Evolutionary conservation across 2,888 invertebrate species (phyloP).

Genomic region (Yponomeuta evonymella): DNA sequence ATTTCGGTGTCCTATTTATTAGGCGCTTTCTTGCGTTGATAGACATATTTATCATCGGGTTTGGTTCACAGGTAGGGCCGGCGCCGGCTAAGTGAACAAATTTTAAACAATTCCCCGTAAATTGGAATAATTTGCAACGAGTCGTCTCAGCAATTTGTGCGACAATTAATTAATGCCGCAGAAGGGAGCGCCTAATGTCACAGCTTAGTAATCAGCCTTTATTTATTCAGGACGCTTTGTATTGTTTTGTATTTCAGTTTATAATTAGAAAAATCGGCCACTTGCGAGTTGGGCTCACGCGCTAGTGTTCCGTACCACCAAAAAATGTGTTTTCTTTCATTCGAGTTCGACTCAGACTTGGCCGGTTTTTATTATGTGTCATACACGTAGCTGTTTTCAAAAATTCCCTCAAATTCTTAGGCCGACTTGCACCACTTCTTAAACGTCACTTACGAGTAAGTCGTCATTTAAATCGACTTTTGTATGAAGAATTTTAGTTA

Average conservation of each 20-base stretch:
- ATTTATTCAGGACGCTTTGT: constrained; percentile 16
- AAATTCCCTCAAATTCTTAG: too few relatives aligned
- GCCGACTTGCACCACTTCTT: too few relatives aligned
- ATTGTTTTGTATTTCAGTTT: constrained; percentile 11
- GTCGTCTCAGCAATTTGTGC: constrained; percentile 14
- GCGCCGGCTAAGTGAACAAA: constrained; percentile 12
- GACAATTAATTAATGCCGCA: constrained; percentile 12
- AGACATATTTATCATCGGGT: not conserved
- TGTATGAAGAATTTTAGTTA: too few relatives aligned
- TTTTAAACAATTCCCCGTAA: constrained; percentile 13
- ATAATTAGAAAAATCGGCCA: not conserved
- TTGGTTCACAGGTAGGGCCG: not conserved
- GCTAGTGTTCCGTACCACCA: too few relatives aligned
- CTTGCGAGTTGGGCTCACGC: too few relatives aligned
- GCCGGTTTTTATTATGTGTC: too few relatives aligned
- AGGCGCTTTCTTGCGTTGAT: not conserved
- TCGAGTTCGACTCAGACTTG: too few relatives aligned
- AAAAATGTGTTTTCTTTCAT: too few relatives aligned
- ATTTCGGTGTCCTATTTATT: not conserved
- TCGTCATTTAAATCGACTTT: too few relatives aligned
- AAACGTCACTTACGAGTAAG: too few relatives aligned
- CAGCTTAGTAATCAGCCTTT: constrained; percentile 16
- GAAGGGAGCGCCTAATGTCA: constrained; percentile 14
- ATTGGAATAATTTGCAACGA: constrained; percentile 14
- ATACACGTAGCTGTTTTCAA: too few relatives aligned